Evolutionary conservation across 2,888 invertebrate species (phyloP), one percentile per base, ranked within the genome.

Genomic region (Seira musarum): DNA sequence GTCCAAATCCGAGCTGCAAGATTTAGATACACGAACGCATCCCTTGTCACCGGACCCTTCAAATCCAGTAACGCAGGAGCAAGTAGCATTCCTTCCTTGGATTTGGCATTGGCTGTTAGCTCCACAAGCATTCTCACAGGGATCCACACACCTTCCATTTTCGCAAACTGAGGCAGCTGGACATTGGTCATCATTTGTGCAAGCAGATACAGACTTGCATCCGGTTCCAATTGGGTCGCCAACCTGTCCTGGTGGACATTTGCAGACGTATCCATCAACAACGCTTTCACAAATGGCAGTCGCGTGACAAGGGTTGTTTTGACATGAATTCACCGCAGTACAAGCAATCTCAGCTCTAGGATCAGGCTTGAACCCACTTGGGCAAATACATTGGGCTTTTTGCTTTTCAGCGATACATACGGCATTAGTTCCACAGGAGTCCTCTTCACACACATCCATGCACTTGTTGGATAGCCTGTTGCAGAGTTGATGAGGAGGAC

Each of bases 321-420:
- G 87, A 79, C 89, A 89, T 5, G 87, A 80, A 64, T 88, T 85
- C 10, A 85, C 81, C 81, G 92, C 91, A 70, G 91, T 91, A 88
- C 96, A 96, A 87, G 93, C 93, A 13, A 95, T 92, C 87, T 96
- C 96, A n/a, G 96, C 93, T 30, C 94, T 89, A 1, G 96, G 96
- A 88, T 95, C 94, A 1, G 94, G 92, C 86, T 91, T 92, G 88
- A 92, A 95, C 10, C 96, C 96, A 35, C 93, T 93, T 46, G 95
- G 96, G 88, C 97, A 97, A 88, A 95, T 94, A 87, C 97, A 97
- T 19, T 91, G 92, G 8, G 93, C 92, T 88, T 93, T 93, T 88
- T 96, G 95, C 87, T 94, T 93, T 89, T 96, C 95, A 3, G 94
- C 93, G 85, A 96, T 92, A 88, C 97, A 97, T 17, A 96, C 94